Evolutionary conservation across 2,888 invertebrate species (phyloP), one percentile per base, ranked within the genome.

Genomic region (Pherbina coryleti): DNA sequence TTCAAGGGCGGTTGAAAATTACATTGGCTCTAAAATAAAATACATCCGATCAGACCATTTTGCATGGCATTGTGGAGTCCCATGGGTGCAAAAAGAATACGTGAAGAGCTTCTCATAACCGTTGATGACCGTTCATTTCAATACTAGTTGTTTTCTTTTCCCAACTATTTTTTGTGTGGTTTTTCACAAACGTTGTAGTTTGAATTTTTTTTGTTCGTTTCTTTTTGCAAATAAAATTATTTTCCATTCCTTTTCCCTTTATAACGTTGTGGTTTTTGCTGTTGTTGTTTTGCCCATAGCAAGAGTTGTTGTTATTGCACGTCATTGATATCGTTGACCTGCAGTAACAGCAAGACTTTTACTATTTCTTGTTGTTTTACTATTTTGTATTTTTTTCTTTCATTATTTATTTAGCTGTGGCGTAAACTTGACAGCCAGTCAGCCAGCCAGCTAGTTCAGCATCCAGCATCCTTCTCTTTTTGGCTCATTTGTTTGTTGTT

Each of bases 311-410:
- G 44, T 60, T 73, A 44, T 62, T 19, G 19, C 49, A 49, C 62
- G 60, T 60, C 57, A 57, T 57, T 72, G 72, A 72, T 72, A 60
- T 72, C 73, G 73, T 73, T 73, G 73, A 73, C 73, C 73, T 62
- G 73, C 44, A 49, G 53, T 55, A 34, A 17, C 49, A 49, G 55
- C 70, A 53, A 53, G 70, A 70, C 70, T 70, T 70, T 70, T 70
- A 70, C 70, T 55, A 70, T 70, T 70, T 70, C 28, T 70, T 31
- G 25, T 60, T 28, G 44, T 44, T 44, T 44, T 37, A 11, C 11
- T 57, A 11, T 28, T 14, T 14, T 25, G 11, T 11, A 25, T 60
- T 3, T 28, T 22, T 25, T 60, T 19, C 14, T 60, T 22, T 22
- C 57, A 25, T 31, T 55, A 55, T 53, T 53, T 31, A 19, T 34